Base-by-base conservation (phyloP, 2,113 vertebrate genomes). In the Plectropomus leopardus region DNA sequence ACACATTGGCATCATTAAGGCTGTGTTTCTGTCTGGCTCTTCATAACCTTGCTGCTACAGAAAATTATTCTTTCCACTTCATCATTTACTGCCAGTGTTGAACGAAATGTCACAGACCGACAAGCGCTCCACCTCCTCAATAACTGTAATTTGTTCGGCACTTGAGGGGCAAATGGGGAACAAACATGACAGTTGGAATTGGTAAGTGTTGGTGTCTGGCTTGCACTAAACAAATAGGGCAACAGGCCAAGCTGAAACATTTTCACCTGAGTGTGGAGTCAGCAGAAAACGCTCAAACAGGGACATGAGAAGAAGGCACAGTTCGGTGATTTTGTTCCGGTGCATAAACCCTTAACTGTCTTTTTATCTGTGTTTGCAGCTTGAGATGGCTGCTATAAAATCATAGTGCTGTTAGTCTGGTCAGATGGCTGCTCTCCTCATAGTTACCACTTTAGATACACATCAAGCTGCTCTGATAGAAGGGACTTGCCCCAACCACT, bases 41-140 rank as follows among this genome's bases (percentile, higher is more conserved):
- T 71, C 55, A 45, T 82, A 65, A 76, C 82, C 51, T 72, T 54
- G 1, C 24, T 3, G 32, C 54, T 30, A 61, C 34, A 23, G 30
- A 72, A 64, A 69, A 76, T 69, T 4, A 75, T 78, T 64, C 60
- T 68, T 71, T 78, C 69, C 79, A 77, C 79, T 82, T 83, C 64
- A 87, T 86, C 64, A 55, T 78, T 89, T 86, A 69, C 23, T 59
- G 59, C 72, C 36, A 32, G 34, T n/a, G 69, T 82, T 88, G 68
- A 88, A 80, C 75, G 30, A 74, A 86, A 90, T 83, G 79, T 89
- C 87, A 87, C 42, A 19, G 65, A 63, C 71, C 8, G 30, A 78
- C 76, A 66, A 59, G 47, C 48, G n/a, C 70, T 55, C 59, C 58
- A 61, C 32, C 84, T 64, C 47, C 70, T 67, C 72, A 59, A 82